Base-by-base conservation (phyloP, 2,113 vertebrate genomes). In the Nestor notabilis region DNA sequence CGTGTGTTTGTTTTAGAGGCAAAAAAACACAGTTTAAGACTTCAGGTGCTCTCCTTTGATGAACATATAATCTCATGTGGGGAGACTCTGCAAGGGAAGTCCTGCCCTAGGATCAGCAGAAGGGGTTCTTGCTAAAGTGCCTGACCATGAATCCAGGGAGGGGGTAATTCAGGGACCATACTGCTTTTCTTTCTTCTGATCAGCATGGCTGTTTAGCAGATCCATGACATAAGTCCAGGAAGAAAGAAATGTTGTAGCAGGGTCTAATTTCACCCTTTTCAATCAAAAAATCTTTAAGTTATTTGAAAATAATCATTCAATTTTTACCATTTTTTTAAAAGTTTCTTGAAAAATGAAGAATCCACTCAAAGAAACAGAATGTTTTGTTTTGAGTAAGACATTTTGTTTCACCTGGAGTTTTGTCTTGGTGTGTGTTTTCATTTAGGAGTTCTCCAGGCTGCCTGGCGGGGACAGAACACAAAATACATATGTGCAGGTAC, bases 401-500 rank as follows among this genome's bases (percentile, higher is more conserved):
- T 71, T 74, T 61, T 85, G 16, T 72, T 75, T 60, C 61, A 75
- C 33, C 14, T 14, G 39, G 24, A 29, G 13, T 50, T 84, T 23
- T 83, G 39, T 85, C 56, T 76, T 68, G 47, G 52, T 47, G 43
- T 49, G 28, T 49, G 60, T 75, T 84, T 75, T 53, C 8, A 2
- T 65, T 56, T 74, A 64, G 18, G 65, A 25, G 35, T 14, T 94
- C 37, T 77, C 24, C 28, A 58, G 55, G 65, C 39, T 75, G 61
- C 37, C 29, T 0, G 2, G 0, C 17, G 46, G 61, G 66, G 35
- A 82, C 52, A 60, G 56, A 71, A 39, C 33, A 53, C 47, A 50
- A 18, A 23, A 17, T 9, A 6, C 4, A 11, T 1, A 0, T n/a
- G 28, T 0, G 0, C 43, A 35, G 65, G 44, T 66, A 29, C 33